A percentile compares a stretch with the other conserved stretches of the same genome.
Evolutionary conservation across 2,797 vertebrate species (phyloP).

Genomic region (Poecilia picta): DNA sequence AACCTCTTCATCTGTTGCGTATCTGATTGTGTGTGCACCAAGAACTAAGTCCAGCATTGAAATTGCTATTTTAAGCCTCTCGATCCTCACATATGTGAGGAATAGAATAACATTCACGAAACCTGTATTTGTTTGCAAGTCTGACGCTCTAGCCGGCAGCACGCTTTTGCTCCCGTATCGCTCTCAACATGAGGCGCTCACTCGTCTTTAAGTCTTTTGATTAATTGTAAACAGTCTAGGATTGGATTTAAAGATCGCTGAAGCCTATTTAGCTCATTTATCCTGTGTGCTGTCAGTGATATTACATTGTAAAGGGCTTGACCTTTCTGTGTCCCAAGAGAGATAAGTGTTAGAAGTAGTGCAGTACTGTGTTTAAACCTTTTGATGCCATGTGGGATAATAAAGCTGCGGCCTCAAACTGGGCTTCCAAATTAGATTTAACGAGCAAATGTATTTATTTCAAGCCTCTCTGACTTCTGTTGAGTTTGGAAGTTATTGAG

Average conservation of each 20-base stretch:
- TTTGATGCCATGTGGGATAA: conserved; percentile 40
- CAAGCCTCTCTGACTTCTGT: conserved; percentile 12
- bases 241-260: conserved; percentile 58
- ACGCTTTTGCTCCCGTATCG: conserved; percentile 39
- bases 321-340: conserved; percentile 42
- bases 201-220: conserved; percentile 21
- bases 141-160: conserved; percentile 28
- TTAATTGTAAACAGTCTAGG: conserved; percentile 51
- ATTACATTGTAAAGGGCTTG: conserved; percentile 54
- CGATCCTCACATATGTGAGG: conserved; percentile 39
- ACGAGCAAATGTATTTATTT: conserved; percentile 18
- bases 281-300: conserved; percentile 51
- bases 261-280: conserved; percentile 58
- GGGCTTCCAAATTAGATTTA: background rate
- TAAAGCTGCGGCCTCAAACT: conserved; percentile 30
- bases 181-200: conserved; percentile 28
- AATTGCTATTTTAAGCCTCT: conserved; percentile 71
- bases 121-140: conserved; percentile 40
- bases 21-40: conserved; percentile 32
- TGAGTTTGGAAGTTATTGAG: background rate
- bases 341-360: conserved; percentile 38
- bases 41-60: conserved; percentile 51
- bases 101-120: conserved; percentile 65
- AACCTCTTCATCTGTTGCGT: conserved; percentile 52
- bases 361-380: conserved; percentile 60